phyloP scores from a whole-genome alignment of 2,797 vertebrate species.

The Mionectes olivaceus region DNA sequence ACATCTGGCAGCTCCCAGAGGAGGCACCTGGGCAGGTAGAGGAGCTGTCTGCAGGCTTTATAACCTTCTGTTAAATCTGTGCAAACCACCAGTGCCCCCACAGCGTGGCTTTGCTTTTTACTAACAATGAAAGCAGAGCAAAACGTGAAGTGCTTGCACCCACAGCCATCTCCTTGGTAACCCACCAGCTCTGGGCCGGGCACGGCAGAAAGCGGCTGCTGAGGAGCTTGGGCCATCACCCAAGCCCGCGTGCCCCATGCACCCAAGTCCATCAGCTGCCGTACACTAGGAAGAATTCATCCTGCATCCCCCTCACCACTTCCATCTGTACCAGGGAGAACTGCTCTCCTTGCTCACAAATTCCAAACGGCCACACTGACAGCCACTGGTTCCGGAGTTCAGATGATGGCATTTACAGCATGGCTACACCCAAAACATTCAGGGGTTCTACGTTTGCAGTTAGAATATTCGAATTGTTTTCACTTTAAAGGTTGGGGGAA shows the following conservation, averaged over 20 bases:
- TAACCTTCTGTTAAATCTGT: background rate
- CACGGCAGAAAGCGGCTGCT: background rate
- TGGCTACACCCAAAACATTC: fast-evolving
- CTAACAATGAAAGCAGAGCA: background rate
- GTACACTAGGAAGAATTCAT: background rate
- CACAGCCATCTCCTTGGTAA: background rate
- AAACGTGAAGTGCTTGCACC: background rate
- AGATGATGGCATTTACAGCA: background rate
- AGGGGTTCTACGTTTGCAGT: background rate
- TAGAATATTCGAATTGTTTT: background rate
- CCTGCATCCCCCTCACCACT: fast-evolving
- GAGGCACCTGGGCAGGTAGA: background rate
- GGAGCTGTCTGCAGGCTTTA: background rate
- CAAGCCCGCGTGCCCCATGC: fast-evolving
- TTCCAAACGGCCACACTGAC: fast-evolving
- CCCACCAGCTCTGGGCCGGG: background rate
- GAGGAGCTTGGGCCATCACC: background rate
- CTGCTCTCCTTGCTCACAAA: fast-evolving
- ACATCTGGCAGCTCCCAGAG: background rate
- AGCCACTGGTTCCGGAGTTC: background rate
- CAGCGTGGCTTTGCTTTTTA: fast-evolving
- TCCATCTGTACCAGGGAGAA: fast-evolving
- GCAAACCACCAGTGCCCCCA: fast-evolving
- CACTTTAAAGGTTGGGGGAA: background rate
- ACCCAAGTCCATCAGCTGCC: background rate